These are phyloP conservation scores for Pachypanchax playfairii DNA, from an alignment of 2,113 vertebrate genomes.

Conservation along the genomic window DNA sequence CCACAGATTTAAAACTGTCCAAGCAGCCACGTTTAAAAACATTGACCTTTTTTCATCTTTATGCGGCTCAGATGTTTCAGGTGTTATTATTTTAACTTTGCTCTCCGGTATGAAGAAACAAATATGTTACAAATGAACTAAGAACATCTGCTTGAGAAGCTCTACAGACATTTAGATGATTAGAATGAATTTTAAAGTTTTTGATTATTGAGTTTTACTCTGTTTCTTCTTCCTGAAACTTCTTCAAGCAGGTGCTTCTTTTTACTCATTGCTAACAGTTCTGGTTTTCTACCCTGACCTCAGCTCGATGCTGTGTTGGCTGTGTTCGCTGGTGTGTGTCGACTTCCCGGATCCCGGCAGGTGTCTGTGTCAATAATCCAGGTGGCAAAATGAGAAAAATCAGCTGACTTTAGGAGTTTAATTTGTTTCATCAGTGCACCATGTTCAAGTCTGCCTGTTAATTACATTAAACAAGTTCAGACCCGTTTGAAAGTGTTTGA, in stretches of 20 bases:
- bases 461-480: too few relatives aligned
- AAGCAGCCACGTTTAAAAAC: too few relatives aligned
- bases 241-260: constrained; percentile 66
- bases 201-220: not conserved
- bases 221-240: not conserved
- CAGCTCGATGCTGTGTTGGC: constrained; percentile 59
- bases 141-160: not conserved
- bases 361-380: constrained; percentile 62
- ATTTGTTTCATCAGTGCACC: constrained; percentile 22
- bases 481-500: too few relatives aligned
- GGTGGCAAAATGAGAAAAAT: constrained; percentile 35
- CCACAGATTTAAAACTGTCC: too few relatives aligned
- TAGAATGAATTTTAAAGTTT: too few relatives aligned
- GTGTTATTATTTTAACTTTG: not conserved
- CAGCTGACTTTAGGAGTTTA: constrained; percentile 19
- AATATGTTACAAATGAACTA: not conserved
- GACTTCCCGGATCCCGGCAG: constrained; percentile 57
- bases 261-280: constrained; percentile 53
- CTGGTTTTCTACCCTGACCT: constrained; percentile 63
- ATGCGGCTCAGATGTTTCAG: too few relatives aligned
- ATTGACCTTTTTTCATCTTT: too few relatives aligned
- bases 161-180: too few relatives aligned
- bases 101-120: not conserved
- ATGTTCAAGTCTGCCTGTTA: not conserved
- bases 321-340: constrained; percentile 45